phyloP scores from a whole-genome alignment of 2,888 invertebrate genomes.

The Trichopria drosophilae region DNA sequence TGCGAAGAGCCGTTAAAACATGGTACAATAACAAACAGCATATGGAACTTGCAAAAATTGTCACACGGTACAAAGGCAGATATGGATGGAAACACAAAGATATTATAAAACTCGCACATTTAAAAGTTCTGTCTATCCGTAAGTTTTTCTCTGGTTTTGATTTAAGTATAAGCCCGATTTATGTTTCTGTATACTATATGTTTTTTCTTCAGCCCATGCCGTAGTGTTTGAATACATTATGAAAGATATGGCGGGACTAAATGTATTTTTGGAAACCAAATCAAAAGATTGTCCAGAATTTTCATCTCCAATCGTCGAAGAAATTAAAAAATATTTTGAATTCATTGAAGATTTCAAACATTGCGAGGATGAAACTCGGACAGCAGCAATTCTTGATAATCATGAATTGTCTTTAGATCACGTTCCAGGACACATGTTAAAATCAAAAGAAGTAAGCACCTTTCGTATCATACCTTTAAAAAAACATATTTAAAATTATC shows the following conservation, averaged over 20 bases:
- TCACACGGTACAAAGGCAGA: slow-evolving; percentile 66
- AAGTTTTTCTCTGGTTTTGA: too few relatives aligned
- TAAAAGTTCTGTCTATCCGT: too few relatives aligned
- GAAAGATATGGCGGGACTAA: slow-evolving; percentile 61
- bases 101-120: slow-evolving; percentile 68
- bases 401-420: slow-evolving; percentile 68
- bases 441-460: slow-evolving; percentile 64
- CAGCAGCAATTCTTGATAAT: slow-evolving; percentile 60
- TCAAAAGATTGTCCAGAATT: slow-evolving; percentile 49
- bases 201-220: slow-evolving; percentile 39
- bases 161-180: too few relatives aligned
- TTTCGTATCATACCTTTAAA: slow-evolving; percentile 8
- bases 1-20: slow-evolving; percentile 65
- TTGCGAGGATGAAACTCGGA: slow-evolving; percentile 59
- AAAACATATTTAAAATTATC: not conserved
- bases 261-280: slow-evolving; percentile 41
- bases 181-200: slow-evolving; percentile 2
- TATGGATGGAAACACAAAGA: slow-evolving; percentile 75
- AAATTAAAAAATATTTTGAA: slow-evolving; percentile 48
- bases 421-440: slow-evolving; percentile 70
- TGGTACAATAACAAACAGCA: slow-evolving; percentile 71
- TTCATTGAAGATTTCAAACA: slow-evolving; percentile 49
- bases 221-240: slow-evolving; percentile 60
- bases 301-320: slow-evolving; percentile 43
- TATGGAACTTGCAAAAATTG: slow-evolving; percentile 65